These are phyloP conservation scores for Dicrostonyx torquatus DNA, from an alignment of 2,797 vertebrate genomes.

Conservation along the genomic window DNA sequence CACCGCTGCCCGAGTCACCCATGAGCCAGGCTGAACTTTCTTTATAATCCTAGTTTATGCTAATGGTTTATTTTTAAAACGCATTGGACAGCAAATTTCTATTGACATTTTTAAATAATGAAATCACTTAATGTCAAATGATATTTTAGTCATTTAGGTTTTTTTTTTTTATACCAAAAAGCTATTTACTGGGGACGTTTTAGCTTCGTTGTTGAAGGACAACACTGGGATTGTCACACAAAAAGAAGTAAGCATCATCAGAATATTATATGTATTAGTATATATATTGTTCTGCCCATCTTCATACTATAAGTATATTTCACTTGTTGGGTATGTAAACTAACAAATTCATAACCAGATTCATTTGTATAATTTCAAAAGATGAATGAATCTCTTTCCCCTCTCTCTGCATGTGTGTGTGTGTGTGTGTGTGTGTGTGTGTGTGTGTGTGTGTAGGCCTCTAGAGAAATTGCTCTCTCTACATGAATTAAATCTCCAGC, in stretches of 20 bases:
- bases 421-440: background rate
- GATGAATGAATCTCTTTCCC: background rate
- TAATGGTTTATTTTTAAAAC: conserved; percentile 7
- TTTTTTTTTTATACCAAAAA: conserved; percentile 61
- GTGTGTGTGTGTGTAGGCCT: background rate
- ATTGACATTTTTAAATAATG: background rate
- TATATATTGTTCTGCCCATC: background rate
- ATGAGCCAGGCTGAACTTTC: background rate
- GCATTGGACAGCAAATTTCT: background rate
- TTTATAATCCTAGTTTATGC: conserved; percentile 16
- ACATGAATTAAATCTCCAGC: background rate
- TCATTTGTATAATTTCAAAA: conserved; percentile 33
- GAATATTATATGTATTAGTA: background rate
- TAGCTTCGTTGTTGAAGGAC: background rate
- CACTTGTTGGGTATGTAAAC: background rate
- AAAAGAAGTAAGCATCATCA: background rate
- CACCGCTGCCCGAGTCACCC: rapidly evolving
- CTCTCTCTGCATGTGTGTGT: background rate
- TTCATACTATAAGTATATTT: conserved; percentile 40
- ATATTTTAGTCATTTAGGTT: conserved; percentile 3
- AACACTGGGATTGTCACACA: background rate
- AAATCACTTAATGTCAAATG: conserved; percentile 6
- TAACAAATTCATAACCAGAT: conserved; percentile 38
- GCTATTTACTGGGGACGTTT: background rate
- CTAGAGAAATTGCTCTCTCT: background rate